phyloP scores from a whole-genome alignment of 2,113 vertebrate genomes.

The Apodemus sylvaticus region DNA sequence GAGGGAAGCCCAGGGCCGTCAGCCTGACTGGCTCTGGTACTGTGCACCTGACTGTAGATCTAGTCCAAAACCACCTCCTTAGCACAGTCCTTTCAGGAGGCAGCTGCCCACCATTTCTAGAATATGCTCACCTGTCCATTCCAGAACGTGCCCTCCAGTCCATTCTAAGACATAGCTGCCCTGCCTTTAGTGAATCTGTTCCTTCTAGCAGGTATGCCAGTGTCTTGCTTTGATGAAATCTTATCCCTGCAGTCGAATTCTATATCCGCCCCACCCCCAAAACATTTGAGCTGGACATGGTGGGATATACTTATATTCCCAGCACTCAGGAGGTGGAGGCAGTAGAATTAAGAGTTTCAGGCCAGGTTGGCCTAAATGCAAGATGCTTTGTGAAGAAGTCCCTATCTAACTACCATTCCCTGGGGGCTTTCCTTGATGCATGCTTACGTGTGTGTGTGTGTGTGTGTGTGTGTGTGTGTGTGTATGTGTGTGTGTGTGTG shows the following conservation, averaged over 20 bases:
- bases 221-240: not conserved
- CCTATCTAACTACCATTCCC: too few species aligned
- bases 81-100: not conserved
- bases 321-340: not conserved
- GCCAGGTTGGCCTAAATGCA: not conserved
- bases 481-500: too few species aligned
- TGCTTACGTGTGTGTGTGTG: not conserved
- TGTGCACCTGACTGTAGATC: too few species aligned
- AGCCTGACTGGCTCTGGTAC: not conserved
- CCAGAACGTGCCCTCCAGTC: not conserved
- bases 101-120: not conserved
- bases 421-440: not conserved
- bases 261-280: not conserved
- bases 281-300: not conserved
- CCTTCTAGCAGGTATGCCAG: not conserved
- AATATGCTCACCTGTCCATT: not conserved
- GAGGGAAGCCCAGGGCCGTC: not conserved
- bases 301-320: not conserved
- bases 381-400: not conserved
- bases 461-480: rapidly evolving
- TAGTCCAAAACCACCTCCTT: not conserved
- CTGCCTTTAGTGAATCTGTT: not conserved
- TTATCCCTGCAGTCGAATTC: not conserved
- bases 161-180: not conserved
- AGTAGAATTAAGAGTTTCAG: not conserved